These are phyloP conservation scores for Calliphora vicina DNA, from an alignment of 1,140 invertebrate genomes.

Conservation along the genomic window DNA sequence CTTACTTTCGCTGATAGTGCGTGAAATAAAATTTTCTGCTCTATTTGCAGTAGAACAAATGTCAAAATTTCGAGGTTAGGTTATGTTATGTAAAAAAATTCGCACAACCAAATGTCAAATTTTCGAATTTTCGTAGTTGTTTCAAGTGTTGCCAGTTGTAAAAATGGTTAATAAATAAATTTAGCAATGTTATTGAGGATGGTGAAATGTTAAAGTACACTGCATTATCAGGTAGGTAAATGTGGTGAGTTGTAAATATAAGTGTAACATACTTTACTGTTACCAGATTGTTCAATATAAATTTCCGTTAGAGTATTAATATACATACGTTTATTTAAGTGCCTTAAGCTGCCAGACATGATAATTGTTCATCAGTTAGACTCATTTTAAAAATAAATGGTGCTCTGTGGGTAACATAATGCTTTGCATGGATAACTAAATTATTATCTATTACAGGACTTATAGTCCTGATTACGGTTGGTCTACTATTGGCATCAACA, in stretches of 20 bases:
- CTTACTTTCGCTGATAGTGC: constrained; percentile 20
- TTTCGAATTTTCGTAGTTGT: not conserved
- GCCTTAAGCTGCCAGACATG: too few relatives aligned
- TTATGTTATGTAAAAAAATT: constrained; percentile 2
- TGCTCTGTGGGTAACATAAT: too few relatives aligned
- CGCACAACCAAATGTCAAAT: constrained; percentile 29
- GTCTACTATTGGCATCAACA: too few relatives aligned
- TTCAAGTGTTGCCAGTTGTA: not conserved
- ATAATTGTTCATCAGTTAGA: too few relatives aligned
- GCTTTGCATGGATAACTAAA: too few relatives aligned
- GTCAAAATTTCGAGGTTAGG: constrained; percentile 4
- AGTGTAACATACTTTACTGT: not conserved
- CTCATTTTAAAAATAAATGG: too few relatives aligned
- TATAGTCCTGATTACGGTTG: too few relatives aligned
- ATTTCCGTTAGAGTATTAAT: not conserved
- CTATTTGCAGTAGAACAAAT: constrained; percentile 31
- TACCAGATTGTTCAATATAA: not conserved
- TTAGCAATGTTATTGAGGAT: not conserved
- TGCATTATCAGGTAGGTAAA: not conserved
- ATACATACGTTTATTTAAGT: too few relatives aligned
- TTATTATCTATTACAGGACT: too few relatives aligned
- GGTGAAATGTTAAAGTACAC: not conserved
- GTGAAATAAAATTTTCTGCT: constrained; percentile 10
- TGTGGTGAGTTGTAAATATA: not conserved
- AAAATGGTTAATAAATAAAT: not conserved